These are phyloP conservation scores for Drosophila neonasuta DNA, from an alignment of 2,888 invertebrate genomes.

Conservation along the genomic window DNA sequence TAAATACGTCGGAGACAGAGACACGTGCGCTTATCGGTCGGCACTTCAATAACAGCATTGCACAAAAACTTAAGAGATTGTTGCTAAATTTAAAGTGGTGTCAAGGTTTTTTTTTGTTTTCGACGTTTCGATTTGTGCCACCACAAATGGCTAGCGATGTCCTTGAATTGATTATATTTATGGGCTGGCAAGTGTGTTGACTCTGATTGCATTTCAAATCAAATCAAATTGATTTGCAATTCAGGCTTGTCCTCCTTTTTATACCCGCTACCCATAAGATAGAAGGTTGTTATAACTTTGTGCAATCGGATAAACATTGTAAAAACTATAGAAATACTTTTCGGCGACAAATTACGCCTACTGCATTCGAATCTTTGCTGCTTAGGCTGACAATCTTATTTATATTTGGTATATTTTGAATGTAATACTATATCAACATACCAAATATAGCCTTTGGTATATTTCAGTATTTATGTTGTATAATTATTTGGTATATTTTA, in stretches of 20 bases:
- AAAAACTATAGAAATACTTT: too few species aligned
- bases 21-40: constrained; percentile 36
- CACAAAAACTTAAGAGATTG: constrained; percentile 7
- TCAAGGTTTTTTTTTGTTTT: background rate
- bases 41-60: background rate
- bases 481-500: too few species aligned
- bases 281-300: too few species aligned
- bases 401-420: too few species aligned
- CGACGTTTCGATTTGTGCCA: background rate
- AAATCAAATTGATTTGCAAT: constrained; percentile 45
- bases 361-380: too few species aligned
- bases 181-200: constrained; percentile 5
- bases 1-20: constrained; percentile 28
- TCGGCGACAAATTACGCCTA: too few species aligned
- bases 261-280: too few species aligned
- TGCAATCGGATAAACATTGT: too few species aligned
- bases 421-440: too few species aligned
- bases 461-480: too few species aligned
- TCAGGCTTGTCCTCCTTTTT: background rate
- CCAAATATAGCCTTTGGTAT: too few species aligned
- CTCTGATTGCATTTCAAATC: constrained; percentile 38
- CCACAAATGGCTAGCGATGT: constrained; percentile 3
- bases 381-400: too few species aligned
- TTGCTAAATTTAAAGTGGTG: constrained; percentile 1
- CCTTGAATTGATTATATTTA: constrained; percentile 15